These are phyloP conservation scores for Glossophaga mutica DNA, from an alignment of 2,797 vertebrate species.

Conservation along the genomic window DNA sequence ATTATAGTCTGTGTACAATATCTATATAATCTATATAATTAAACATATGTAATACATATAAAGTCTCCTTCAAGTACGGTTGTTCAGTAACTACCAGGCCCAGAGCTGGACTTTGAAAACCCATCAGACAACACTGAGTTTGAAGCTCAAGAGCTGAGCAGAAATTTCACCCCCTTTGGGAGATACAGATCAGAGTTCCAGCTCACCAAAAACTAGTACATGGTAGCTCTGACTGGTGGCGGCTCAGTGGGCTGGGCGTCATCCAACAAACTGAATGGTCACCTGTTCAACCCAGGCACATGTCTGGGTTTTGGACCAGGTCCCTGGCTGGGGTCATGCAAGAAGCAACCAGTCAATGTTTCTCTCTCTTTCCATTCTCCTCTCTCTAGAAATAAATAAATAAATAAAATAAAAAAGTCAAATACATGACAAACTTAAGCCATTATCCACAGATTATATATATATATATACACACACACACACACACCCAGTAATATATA, in stretches of 20 bases:
- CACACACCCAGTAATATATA: background rate
- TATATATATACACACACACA: too few species aligned
- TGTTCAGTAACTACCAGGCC: background rate
- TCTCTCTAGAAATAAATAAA: background rate
- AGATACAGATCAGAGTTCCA: background rate
- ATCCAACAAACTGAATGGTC: background rate
- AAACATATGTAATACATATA: background rate
- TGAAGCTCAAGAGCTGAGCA: background rate
- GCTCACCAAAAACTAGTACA: background rate
- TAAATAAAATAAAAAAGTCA: background rate
- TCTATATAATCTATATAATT: background rate
- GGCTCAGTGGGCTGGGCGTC: background rate
- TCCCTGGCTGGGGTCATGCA: background rate
- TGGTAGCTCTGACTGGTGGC: background rate
- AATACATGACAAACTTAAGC: background rate
- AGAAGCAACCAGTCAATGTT: background rate
- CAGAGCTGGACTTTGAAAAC: background rate
- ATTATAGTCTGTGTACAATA: background rate
- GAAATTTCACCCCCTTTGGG: background rate
- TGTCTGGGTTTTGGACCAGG: too few species aligned
- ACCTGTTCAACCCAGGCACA: background rate
- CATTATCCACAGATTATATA: background rate
- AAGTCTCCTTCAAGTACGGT: background rate
- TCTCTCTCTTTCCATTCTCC: background rate
- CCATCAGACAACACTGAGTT: background rate